phyloP scores from a whole-genome alignment of 2,888 invertebrate genomes.

The Tyria jacobaeae region DNA sequence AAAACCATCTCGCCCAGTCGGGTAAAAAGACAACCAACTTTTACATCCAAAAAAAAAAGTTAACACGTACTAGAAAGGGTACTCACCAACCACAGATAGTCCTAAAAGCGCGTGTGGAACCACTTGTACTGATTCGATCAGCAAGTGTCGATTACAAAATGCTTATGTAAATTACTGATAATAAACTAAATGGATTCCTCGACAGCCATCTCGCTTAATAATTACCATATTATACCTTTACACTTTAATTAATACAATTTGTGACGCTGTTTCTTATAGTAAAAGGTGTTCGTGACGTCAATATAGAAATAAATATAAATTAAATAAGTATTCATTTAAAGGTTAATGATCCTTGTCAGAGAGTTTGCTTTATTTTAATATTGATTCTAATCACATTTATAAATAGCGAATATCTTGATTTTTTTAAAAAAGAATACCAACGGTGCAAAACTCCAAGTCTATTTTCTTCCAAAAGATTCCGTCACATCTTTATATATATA shows the following conservation, averaged over 20 bases:
- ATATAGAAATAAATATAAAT: too few species aligned
- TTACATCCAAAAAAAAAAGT: conserved; percentile 5
- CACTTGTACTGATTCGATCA: conserved; percentile 31
- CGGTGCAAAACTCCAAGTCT: too few species aligned
- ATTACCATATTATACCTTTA: background rate
- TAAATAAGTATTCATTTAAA: too few species aligned
- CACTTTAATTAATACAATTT: background rate
- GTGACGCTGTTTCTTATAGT: background rate
- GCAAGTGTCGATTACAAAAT: conserved; percentile 36
- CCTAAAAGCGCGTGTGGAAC: conserved; percentile 33
- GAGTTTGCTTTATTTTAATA: too few species aligned
- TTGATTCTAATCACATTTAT: too few species aligned
- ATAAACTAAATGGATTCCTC: background rate
- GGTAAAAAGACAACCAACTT: background rate
- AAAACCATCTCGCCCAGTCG: too few species aligned
- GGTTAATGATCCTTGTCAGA: too few species aligned
- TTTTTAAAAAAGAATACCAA: too few species aligned
- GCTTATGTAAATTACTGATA: conserved; percentile 43
- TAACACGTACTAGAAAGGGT: conserved; percentile 12
- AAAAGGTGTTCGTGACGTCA: too few species aligned
- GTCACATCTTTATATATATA: too few species aligned
- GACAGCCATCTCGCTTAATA: background rate
- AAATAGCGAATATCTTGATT: too few species aligned
- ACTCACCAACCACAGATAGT: conserved; percentile 12
- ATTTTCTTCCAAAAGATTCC: too few species aligned